Evolutionary conservation across 2,797 vertebrate species (phyloP), one percentile per base, ranked within the genome.

Genomic region (Sebastes itinus): DNA sequence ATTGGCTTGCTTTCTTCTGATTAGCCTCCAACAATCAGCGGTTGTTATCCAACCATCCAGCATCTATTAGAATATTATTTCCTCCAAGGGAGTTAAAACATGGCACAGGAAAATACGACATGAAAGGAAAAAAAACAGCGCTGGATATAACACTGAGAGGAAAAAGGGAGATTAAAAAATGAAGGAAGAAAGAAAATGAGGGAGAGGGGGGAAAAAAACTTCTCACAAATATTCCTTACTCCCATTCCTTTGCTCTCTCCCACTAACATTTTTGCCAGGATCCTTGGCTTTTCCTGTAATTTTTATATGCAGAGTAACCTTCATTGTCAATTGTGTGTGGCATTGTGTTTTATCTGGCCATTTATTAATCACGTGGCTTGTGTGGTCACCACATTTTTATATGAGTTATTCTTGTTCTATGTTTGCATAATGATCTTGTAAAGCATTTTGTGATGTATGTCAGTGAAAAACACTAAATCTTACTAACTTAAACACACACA

Each of bases 1-100:
- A 23, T 22, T 68, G 56, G 30, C 42, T 72, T 25, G 7, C 59
- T 63, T 77, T 61, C 12, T 35, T 64, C 25, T 76, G 55, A 55
- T 62, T 71, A 61, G 12, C 56, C 64, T 67, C 52, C 66, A 78
- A 46, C 25, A 67, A 72, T 59, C 61, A 55, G 72, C 4, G 12
- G 32, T 74, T 82, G 72, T 65, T 65, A 62, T 73, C 59, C 33
- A 78, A 49, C 49, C 30, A 65, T 60, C 38, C 71, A 67, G 60
- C 42, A 38, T 70, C 46, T 42, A 75, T 78, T 79, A 70, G 23
- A 68, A 79, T 62, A 28, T 38, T 23, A 27, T 62, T 67, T 28
- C 5, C 35, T 85, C 59, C 42, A 38, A 72, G 76, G 73, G 20
- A 23, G 13, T 65, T 52, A 46, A 32, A 71, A 60, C 20, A 64